phyloP scores from a whole-genome alignment of 1,140 invertebrate genomes.

The Drosophila albomicans region DNA sequence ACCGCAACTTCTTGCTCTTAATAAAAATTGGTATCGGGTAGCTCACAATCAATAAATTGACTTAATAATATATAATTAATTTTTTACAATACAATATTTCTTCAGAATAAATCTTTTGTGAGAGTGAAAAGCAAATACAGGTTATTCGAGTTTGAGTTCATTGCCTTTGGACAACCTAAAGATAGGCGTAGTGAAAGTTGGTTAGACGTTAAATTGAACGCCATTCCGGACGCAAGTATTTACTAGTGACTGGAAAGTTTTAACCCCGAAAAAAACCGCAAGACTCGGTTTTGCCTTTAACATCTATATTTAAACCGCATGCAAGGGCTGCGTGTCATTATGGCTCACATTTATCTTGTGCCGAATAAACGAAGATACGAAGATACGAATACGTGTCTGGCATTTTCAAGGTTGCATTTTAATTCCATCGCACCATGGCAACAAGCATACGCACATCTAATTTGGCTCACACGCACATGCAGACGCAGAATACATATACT shows the following conservation, averaged over 20 bases:
- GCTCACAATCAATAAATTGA: too few relatives aligned
- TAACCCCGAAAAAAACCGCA: slow-evolving; percentile 39
- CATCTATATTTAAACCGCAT: slow-evolving; percentile 49
- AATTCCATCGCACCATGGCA: slow-evolving; percentile 49
- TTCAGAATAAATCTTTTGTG: too few relatives aligned
- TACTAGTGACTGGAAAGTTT: slow-evolving; percentile 27
- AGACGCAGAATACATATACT: slow-evolving; percentile 23
- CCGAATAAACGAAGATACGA: slow-evolving; percentile 56
- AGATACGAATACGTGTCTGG: slow-evolving; percentile 67
- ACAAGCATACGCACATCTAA: slow-evolving; percentile 16
- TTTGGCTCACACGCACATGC: slow-evolving; percentile 2
- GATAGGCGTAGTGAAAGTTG: slow-evolving; percentile 50
- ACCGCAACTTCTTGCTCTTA: too few relatives aligned
- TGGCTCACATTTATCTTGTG: slow-evolving; percentile 49
- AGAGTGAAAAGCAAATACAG: too few relatives aligned
- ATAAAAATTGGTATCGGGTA: too few relatives aligned
- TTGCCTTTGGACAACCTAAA: slow-evolving; percentile 55
- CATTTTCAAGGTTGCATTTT: slow-evolving; percentile 78
- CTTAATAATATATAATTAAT: too few relatives aligned
- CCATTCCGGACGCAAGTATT: background rate
- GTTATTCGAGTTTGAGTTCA: background rate
- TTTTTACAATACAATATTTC: too few relatives aligned
- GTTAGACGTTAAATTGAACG: slow-evolving; percentile 68
- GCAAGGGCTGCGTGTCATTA: slow-evolving; percentile 48
- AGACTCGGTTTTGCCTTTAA: slow-evolving; percentile 42